These are phyloP conservation scores for Callionymus lyra DNA, from an alignment of 2,113 vertebrate species.

Conservation along the genomic window DNA sequence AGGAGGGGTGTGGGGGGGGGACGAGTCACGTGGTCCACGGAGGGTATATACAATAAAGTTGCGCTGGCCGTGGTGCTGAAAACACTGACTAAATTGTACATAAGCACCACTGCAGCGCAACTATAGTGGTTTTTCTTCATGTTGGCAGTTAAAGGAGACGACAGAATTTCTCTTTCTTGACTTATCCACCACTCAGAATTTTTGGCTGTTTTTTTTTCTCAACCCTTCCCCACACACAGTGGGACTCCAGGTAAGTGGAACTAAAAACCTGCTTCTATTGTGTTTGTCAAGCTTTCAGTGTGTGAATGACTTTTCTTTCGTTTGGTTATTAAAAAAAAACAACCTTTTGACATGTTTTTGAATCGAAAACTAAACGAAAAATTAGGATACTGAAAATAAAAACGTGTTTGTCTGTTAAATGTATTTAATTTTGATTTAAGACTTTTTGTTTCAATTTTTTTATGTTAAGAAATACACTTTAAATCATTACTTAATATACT, in stretches of 20 bases:
- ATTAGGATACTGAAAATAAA: no score
- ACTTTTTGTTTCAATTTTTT: no score
- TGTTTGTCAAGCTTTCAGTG: no score
- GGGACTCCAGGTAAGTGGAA: conserved; percentile 68
- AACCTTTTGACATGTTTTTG: no score
- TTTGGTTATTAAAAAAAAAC: no score
- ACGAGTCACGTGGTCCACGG: conserved; percentile 58
- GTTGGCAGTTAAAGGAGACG: conserved; percentile 30
- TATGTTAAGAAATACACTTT: no score
- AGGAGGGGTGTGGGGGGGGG: conserved; percentile 12
- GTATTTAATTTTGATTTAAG: no score
- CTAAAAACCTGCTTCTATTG: no score
- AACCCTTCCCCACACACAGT: conserved; percentile 52
- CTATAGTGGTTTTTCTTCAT: conserved; percentile 15
- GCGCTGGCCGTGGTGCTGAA: conserved; percentile 73
- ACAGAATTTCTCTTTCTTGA: conserved; percentile 31
- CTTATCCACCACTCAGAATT: conserved; percentile 52
- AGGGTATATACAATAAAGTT: conserved; percentile 71
- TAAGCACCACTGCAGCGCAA: conserved; percentile 10
- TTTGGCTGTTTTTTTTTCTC: conserved; percentile 52
- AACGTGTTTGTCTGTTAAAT: no score
- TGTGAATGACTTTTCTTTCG: no score
- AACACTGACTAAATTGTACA: conserved; percentile 58
- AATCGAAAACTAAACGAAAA: no score
- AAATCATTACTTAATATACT: no score